phyloP scores from a whole-genome alignment of 1,140 invertebrate genomes.

The Propsilocerus akamusi region DNA sequence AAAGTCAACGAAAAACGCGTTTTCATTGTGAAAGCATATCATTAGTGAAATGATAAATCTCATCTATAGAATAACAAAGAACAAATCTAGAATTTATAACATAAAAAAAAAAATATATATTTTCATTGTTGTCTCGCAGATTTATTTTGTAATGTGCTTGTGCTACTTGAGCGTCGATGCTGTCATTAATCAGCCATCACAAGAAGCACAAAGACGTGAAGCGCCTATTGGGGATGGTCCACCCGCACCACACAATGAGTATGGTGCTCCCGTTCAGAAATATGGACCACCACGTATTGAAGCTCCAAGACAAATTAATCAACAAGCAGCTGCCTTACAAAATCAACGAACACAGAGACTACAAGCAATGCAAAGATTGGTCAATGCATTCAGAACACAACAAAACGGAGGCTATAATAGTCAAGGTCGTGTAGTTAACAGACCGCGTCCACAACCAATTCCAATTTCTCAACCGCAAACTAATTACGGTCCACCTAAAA shows the following conservation, averaged over 20 bases:
- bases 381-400: neutral
- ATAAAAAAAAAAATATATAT: no score
- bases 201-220: constrained; percentile 2
- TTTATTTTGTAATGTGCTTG: neutral
- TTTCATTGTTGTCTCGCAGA: neutral
- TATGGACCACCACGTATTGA: constrained; percentile 2
- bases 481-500: neutral
- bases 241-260: no score
- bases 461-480: neutral
- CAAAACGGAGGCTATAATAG: neutral
- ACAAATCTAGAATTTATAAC: no score
- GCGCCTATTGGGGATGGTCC: no score
- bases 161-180: neutral
- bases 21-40: no score
- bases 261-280: neutral
- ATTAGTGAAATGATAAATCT: neutral
- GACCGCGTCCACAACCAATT: neutral
- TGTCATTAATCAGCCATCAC: constrained; percentile 1
- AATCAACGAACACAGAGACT: neutral
- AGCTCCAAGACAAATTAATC: no score
- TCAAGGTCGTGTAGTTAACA: neutral
- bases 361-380: neutral
- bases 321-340: neutral
- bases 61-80: no score
- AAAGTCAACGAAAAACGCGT: no score